Evolutionary conservation across 2,797 vertebrate genomes (phyloP).

Genomic region (Meriones psammophilus): DNA sequence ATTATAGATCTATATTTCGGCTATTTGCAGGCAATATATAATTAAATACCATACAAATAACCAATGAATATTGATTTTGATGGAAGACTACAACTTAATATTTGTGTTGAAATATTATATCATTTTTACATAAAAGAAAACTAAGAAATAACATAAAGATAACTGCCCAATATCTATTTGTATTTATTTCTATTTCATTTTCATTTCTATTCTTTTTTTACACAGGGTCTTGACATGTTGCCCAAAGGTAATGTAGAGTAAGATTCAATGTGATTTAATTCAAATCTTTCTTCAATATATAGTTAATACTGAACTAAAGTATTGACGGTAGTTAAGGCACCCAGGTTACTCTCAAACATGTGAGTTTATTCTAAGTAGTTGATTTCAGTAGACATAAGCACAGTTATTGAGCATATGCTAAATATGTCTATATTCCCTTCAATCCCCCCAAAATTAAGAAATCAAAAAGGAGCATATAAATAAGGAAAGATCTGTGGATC

Average conservation of each 20-base stretch:
- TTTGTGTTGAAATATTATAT: neutral
- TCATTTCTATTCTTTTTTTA: neutral
- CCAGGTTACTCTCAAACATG: neutral
- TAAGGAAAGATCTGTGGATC: neutral
- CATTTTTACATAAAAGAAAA: conserved; percentile 18
- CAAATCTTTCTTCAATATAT: neutral
- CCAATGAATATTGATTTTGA: neutral
- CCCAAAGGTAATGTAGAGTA: neutral
- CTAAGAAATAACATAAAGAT: neutral
- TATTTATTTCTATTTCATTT: neutral
- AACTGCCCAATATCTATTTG: neutral
- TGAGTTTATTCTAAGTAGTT: neutral
- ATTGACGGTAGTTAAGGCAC: neutral
- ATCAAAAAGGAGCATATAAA: neutral
- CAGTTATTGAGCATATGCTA: neutral
- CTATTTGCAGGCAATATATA: neutral
- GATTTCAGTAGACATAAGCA: neutral
- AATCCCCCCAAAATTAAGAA: neutral
- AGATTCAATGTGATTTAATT: neutral
- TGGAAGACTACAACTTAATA: neutral
- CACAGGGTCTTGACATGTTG: neutral
- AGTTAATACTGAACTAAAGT: conserved; percentile 17
- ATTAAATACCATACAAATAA: conserved; percentile 20
- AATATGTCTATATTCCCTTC: neutral
- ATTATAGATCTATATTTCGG: neutral